Percentiles rank a stretch among this genome's conserved stretches.
phyloP scores from a whole-genome alignment of 2,113 vertebrate genomes.

The Gallinago jamesoni region DNA sequence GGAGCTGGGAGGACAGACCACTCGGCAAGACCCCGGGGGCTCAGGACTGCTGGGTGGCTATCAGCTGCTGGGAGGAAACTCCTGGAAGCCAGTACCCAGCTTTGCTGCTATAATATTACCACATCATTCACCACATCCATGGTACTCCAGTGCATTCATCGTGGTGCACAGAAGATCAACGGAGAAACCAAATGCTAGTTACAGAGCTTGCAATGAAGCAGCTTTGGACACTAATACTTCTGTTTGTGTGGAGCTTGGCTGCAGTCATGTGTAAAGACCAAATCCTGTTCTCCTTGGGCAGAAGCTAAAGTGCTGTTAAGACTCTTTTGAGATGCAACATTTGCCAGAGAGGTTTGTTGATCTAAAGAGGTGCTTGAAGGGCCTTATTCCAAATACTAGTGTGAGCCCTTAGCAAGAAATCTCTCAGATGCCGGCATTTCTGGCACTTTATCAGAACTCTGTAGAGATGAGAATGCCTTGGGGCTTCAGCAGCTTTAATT shows the following conservation, averaged over 20 bases:
- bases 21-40: fast-evolving
- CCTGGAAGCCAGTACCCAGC: not conserved
- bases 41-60: fast-evolving
- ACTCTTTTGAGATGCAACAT: not conserved
- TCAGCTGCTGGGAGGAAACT: not conserved
- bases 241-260: not conserved
- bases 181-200: not conserved
- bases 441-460: not conserved
- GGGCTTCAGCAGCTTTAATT: constrained; percentile 22
- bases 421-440: not conserved
- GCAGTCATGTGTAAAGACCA: not conserved
- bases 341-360: constrained; percentile 18
- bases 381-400: not conserved
- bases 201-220: not conserved
- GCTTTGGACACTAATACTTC: not conserved
- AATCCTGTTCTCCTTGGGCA: not conserved
- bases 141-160: fast-evolving
- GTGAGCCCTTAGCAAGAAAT: not conserved
- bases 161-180: not conserved
- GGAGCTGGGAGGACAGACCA: not conserved
- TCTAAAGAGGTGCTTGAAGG: not conserved
- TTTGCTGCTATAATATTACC: not conserved
- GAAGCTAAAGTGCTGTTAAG: constrained; percentile 6
- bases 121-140: fast-evolving
- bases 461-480: not conserved